Percentiles rank a stretch among this genome's conserved stretches.
These are phyloP conservation scores for Thecophora atra DNA, from an alignment of 2,888 invertebrate genomes.

Conservation along the genomic window DNA sequence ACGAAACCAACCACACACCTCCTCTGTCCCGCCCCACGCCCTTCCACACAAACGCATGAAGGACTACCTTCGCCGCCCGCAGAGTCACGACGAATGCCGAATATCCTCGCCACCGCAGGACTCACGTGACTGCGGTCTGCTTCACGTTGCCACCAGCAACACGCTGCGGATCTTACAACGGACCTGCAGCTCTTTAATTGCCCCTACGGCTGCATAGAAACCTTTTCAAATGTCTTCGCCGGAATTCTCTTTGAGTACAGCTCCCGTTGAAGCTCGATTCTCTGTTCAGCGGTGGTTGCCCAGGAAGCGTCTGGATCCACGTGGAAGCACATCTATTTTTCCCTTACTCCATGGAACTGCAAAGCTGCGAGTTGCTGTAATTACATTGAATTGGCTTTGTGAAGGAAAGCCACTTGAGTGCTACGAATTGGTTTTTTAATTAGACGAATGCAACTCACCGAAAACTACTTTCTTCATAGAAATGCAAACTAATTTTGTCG, in stretches of 20 bases:
- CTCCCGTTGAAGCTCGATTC: background rate
- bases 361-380: background rate
- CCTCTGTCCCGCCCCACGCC: too few relatives aligned
- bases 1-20: constrained; percentile 4
- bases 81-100: too few relatives aligned
- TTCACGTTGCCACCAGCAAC: constrained; percentile 6
- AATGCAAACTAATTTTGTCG: too few relatives aligned
- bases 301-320: background rate
- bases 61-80: background rate
- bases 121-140: background rate
- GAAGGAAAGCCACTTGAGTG: background rate
- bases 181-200: background rate
- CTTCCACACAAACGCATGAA: background rate
- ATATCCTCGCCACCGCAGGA: background rate
- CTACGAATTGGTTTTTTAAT: background rate
- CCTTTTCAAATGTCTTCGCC: background rate
- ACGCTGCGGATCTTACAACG: background rate
- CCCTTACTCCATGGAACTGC: background rate
- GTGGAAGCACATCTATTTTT: background rate
- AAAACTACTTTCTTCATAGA: too few relatives aligned
- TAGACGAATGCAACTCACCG: background rate
- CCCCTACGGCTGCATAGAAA: background rate
- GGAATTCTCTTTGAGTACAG: background rate
- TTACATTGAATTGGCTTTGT: background rate
- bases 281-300: background rate